Percentiles rank a stretch among this genome's conserved stretches.
These are phyloP conservation scores for Rhinatrema bivittatum DNA, from an alignment of 2,797 vertebrate genomes.

Conservation along the genomic window DNA sequence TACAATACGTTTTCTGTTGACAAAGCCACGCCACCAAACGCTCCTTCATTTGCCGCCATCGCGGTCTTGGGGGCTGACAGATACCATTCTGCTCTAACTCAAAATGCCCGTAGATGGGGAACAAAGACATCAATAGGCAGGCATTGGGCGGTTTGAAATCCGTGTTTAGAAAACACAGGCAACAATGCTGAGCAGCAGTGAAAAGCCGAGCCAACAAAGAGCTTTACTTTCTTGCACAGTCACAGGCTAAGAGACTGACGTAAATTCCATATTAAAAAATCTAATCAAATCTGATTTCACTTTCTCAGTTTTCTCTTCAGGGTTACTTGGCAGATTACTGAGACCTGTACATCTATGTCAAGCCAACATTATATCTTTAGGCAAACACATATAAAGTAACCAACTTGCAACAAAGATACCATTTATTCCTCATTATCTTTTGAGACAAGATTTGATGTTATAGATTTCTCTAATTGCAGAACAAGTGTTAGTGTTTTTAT, in stretches of 20 bases:
- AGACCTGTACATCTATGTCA: no score
- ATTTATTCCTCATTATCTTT: no score
- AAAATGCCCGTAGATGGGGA: slow-evolving; percentile 1
- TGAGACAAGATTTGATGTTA: no score
- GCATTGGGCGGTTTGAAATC: slow-evolving; percentile 2
- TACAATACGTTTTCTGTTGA: slow-evolving; percentile 16
- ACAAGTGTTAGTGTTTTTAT: no score
- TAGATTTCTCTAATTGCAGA: no score
- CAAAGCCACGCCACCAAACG: slow-evolving; percentile 16
- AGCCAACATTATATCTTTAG: no score
- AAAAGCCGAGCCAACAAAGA: no score
- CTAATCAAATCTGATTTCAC: no score
- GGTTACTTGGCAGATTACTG: no score
- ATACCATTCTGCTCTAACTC: slow-evolving; percentile 5
- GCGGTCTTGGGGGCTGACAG: background rate
- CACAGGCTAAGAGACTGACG: background rate
- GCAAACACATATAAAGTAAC: no score
- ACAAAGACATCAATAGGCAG: slow-evolving; percentile 21
- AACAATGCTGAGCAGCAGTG: slow-evolving; percentile 8
- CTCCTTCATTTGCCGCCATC: background rate
- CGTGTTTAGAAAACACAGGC: slow-evolving; percentile 20
- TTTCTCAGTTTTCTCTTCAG: no score
- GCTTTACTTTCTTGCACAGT: accelerated
- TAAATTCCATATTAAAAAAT: background rate
- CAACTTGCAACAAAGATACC: no score